Percentiles rank a stretch among this genome's conserved stretches.
Evolutionary conservation across 2,113 vertebrate genomes (phyloP).

Genomic region (Syngnathoides biaculeatus): DNA sequence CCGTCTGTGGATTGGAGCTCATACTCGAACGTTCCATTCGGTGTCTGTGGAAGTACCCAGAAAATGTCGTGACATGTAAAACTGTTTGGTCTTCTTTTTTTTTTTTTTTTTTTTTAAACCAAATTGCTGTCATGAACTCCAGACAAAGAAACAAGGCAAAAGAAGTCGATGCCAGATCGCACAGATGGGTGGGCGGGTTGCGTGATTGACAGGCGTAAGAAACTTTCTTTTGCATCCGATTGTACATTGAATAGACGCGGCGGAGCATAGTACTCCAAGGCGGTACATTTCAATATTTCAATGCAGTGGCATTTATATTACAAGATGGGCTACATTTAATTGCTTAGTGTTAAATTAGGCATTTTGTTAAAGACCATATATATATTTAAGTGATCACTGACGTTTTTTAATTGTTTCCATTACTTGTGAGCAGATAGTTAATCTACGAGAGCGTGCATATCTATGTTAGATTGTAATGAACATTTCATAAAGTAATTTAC

Average conservation of each 20-base stretch:
- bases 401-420: not conserved
- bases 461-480: conserved; percentile 1
- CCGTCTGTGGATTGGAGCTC: not conserved
- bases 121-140: not conserved
- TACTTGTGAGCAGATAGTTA: conserved; percentile 1
- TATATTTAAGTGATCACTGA: not conserved
- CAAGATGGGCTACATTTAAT: not conserved
- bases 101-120: not conserved
- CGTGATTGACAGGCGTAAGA: not conserved
- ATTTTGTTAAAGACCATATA: not conserved
- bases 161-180: not conserved
- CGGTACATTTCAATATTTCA: not conserved
- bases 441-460: conserved; percentile 9
- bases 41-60: not conserved
- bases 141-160: not conserved
- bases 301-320: conserved; percentile 1
- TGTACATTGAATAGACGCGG: not conserved
- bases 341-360: not conserved
- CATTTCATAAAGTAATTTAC: conserved; percentile 24
- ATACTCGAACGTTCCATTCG: not conserved
- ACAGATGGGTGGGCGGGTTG: not conserved
- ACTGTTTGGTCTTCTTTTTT: not conserved
- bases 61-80: not conserved
- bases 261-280: not conserved
- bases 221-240: not conserved